Evolutionary conservation across 2,113 vertebrate species (phyloP).

Genomic region (Corythornis madagascariensis): DNA sequence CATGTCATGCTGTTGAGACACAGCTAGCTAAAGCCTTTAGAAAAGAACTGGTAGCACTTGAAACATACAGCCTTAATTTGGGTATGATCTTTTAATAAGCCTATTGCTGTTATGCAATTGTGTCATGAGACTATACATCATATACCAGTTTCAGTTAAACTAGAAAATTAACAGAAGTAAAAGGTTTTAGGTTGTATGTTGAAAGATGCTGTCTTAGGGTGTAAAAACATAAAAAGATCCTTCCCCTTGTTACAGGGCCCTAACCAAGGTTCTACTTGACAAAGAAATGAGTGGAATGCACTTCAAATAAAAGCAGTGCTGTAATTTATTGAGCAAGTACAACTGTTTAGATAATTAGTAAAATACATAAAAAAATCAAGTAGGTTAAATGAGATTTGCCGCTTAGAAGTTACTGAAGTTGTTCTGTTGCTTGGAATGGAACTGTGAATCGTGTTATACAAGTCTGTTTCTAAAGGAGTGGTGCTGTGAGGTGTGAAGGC

Average conservation of each 20-base stretch:
- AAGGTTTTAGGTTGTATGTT: background rate
- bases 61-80: background rate
- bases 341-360: no score
- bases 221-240: no score
- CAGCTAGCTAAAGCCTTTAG: background rate
- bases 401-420: background rate
- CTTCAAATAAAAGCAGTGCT: no score
- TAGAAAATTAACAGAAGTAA: background rate
- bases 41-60: background rate
- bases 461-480: background rate
- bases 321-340: no score
- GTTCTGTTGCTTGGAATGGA: background rate
- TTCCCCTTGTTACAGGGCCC: no score
- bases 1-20: background rate
- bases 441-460: background rate
- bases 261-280: no score
- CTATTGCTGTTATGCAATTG: background rate
- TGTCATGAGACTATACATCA: background rate
- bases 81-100: background rate
- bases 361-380: no score
- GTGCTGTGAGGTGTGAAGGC: background rate
- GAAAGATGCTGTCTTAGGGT: background rate
- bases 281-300: no score
- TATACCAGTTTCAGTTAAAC: background rate
- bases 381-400: no score